phyloP scores from a whole-genome alignment of 2,797 vertebrate species.

The Falco cherrug region DNA sequence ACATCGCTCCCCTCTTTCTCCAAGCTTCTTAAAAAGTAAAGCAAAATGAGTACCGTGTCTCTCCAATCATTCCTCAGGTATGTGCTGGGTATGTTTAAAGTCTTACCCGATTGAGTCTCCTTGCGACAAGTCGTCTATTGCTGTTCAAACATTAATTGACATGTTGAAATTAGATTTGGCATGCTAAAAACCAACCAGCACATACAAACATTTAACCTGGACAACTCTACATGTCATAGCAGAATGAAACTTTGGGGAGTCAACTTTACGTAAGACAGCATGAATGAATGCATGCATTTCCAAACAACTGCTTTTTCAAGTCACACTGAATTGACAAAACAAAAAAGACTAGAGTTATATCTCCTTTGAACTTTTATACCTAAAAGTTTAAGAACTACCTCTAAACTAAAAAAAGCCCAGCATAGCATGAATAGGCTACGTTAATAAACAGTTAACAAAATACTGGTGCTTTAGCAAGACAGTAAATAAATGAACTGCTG shows the following conservation, averaged over 20 bases:
- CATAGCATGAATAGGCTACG: not conserved
- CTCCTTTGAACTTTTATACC: not conserved
- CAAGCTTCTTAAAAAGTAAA: too few species aligned
- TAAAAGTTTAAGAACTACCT: not conserved
- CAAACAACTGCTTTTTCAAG: not conserved
- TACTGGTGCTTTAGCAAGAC: not conserved
- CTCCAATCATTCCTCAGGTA: too few species aligned
- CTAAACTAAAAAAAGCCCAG: not conserved
- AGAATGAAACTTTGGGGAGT: too few species aligned
- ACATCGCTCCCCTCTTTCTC: too few species aligned
- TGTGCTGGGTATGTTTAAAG: too few species aligned
- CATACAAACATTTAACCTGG: not conserved
- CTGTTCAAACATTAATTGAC: conserved; percentile 72
- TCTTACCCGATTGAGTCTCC: too few species aligned
- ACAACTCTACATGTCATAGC: not conserved
- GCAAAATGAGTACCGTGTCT: too few species aligned
- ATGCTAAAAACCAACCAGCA: not conserved
- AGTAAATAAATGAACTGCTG: not conserved
- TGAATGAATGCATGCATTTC: not conserved
- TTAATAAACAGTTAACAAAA: not conserved
- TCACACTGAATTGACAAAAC: not conserved
- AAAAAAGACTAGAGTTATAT: not conserved
- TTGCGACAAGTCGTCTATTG: conserved; percentile 82
- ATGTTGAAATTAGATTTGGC: conserved; percentile 21
- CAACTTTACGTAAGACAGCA: not conserved